Conservation (phyloP, 1,140 invertebrate species). For the Micrasema longulum region DNA sequence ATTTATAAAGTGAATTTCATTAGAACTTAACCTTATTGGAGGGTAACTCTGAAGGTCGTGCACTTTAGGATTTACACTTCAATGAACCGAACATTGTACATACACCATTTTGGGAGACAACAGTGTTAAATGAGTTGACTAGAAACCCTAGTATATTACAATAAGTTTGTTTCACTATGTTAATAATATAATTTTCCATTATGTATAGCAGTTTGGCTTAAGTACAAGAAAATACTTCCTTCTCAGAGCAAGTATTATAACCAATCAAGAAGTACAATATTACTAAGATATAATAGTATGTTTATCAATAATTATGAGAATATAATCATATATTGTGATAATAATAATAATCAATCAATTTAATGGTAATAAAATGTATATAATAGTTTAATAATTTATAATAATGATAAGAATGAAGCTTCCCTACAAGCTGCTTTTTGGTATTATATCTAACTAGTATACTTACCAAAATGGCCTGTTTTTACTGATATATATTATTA, state of each 20-base stretch:
- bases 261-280: slow-evolving; percentile 55
- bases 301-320: slow-evolving; percentile 55
- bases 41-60: slow-evolving; percentile 52
- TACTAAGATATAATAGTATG: slow-evolving; percentile 55
- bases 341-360: slow-evolving; percentile 63
- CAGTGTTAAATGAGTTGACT: slow-evolving; percentile 57
- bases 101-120: slow-evolving; percentile 60
- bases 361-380: slow-evolving; percentile 69
- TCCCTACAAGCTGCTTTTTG: slow-evolving; percentile 68
- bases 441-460: slow-evolving; percentile 69
- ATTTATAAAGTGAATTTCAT: slow-evolving; percentile 51
- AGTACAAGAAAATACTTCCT: slow-evolving; percentile 52
- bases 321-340: slow-evolving; percentile 54
- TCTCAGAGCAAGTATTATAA: slow-evolving; percentile 49
- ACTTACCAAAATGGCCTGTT: slow-evolving; percentile 66
- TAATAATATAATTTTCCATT: slow-evolving; percentile 55
- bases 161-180: slow-evolving; percentile 50
- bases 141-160: slow-evolving; percentile 53
- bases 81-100: slow-evolving; percentile 50
- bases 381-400: slow-evolving; percentile 70
- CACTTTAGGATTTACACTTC: slow-evolving; percentile 43
- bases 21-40: slow-evolving; percentile 53
- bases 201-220: slow-evolving; percentile 55
- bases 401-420: slow-evolving; percentile 71
- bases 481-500: slow-evolving; percentile 61